Evolutionary conservation across 2,113 vertebrate genomes (phyloP).

Genomic region (Ictalurus furcatus): DNA sequence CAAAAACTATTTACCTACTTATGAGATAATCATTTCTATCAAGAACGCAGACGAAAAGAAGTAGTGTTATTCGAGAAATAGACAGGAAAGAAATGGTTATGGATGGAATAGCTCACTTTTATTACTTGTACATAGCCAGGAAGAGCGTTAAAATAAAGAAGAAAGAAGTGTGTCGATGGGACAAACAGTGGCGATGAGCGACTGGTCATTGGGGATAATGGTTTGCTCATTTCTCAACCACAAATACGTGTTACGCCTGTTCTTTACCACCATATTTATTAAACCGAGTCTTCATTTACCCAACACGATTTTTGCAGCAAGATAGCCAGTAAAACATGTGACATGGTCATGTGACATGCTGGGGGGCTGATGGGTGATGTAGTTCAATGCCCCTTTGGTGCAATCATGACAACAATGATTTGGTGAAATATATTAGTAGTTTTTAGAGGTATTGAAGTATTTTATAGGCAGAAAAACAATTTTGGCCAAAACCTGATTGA

Average conservation of each 20-base stretch:
- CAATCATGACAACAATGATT: neutral
- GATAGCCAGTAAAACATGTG: neutral
- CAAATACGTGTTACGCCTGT: neutral
- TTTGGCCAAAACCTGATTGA: neutral
- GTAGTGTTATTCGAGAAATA: neutral
- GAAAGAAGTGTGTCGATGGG: neutral
- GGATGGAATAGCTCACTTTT: neutral
- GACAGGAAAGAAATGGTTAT: neutral
- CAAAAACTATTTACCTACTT: neutral
- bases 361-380: too few relatives aligned
- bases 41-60: neutral
- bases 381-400: too few relatives aligned
- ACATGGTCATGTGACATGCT: too few relatives aligned
- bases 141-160: neutral
- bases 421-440: neutral
- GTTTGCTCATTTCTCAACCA: neutral
- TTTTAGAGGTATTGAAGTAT: neutral
- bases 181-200: neutral
- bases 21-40: neutral
- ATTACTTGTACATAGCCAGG: neutral
- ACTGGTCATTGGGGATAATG: neutral
- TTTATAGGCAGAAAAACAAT: neutral
- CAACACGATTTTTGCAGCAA: neutral
- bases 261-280: neutral
- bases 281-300: neutral